Evolutionary conservation across 2,888 invertebrate species (phyloP).

Genomic region (Tenthredo mesomela): DNA sequence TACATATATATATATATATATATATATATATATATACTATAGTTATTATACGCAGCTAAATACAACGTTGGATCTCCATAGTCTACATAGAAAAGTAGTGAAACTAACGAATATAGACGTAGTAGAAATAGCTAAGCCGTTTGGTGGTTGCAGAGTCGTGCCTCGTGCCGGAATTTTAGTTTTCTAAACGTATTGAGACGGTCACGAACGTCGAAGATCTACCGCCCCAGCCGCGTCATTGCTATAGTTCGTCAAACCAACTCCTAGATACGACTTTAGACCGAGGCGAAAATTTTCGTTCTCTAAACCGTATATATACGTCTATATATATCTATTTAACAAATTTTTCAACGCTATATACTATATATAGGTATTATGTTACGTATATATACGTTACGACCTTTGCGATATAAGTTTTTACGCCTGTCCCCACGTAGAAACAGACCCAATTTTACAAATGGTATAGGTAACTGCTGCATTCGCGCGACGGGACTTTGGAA

Average conservation of each 20-base stretch:
- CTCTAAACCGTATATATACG: not conserved
- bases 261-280: not conserved
- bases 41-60: not conserved
- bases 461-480: not conserved
- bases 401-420: not conserved
- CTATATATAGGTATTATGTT: too few relatives aligned
- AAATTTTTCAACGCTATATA: not conserved
- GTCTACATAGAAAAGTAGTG: slow-evolving; percentile 13
- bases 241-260: not conserved
- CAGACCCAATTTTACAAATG: not conserved
- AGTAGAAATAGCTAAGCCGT: slow-evolving; percentile 67
- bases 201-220: slow-evolving; percentile 68
- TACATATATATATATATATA: not conserved
- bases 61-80: not conserved
- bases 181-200: slow-evolving; percentile 69
- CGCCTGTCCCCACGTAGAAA: not conserved
- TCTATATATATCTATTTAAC: not conserved
- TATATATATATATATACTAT: not conserved
- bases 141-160: slow-evolving; percentile 70
- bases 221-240: slow-evolving; percentile 39
- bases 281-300: not conserved
- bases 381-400: not conserved
- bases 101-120: slow-evolving; percentile 65
- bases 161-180: slow-evolving; percentile 55
- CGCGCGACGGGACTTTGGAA: not conserved